Evolutionary conservation across 37 sponge, comb jelly and placozoan species (phyloP).

Genomic region (Chondrosia reniformis): DNA sequence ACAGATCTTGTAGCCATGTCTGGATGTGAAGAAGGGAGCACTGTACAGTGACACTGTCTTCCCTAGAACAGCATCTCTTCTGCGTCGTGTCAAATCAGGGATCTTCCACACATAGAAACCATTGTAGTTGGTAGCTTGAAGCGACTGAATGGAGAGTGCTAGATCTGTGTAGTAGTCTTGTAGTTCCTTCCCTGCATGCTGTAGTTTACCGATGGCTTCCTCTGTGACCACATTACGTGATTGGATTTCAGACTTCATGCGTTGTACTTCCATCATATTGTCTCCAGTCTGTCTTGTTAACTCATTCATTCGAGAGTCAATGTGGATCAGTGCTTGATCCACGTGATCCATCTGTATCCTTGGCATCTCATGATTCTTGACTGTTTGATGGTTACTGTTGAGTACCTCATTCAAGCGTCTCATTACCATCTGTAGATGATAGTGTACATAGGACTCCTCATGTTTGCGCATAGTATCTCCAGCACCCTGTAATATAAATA

Average conservation of each 20-base stretch:
- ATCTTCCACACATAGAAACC: conserved; percentile 81
- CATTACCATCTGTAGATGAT: not conserved
- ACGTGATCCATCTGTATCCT: no score
- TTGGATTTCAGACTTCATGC: not conserved
- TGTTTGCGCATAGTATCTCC: not conserved
- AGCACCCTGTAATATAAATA: no score
- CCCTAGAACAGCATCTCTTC: conserved; percentile 63
- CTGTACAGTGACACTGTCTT: conserved; percentile 74
- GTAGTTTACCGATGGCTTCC: conserved; percentile 33
- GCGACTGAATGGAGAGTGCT: conserved; percentile 54
- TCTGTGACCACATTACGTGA: not conserved
- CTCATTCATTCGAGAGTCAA: not conserved
- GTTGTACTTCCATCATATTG: conserved; percentile 1
- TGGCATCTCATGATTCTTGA: no score
- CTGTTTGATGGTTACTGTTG: not conserved
- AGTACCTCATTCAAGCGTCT: not conserved
- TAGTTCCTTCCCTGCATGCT: conserved; percentile 30
- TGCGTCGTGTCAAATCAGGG: conserved; percentile 58
- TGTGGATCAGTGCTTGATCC: not conserved
- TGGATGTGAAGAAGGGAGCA: conserved; percentile 81
- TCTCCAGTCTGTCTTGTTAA: not conserved
- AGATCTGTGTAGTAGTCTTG: conserved; percentile 59
- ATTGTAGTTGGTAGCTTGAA: conserved; percentile 68
- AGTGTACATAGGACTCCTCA: not conserved
- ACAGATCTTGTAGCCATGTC: conserved; percentile 82